Conservation (phyloP, 2,888 invertebrate species). For the Drosophila glabriapex region DNA sequence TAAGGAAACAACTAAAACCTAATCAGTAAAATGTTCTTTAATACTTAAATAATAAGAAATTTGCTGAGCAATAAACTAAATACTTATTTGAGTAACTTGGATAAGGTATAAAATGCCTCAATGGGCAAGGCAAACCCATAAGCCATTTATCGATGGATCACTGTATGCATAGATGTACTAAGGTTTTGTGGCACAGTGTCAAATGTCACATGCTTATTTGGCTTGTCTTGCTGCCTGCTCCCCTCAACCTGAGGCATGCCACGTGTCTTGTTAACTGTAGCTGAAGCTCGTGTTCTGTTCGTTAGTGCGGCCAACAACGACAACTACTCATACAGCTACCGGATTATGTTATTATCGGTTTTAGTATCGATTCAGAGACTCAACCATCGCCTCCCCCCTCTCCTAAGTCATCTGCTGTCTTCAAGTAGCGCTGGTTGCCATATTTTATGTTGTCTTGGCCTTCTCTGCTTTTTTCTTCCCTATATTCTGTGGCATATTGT, state of each 20-base stretch:
- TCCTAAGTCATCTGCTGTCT: not conserved
- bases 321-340: slow-evolving; percentile 14
- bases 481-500: slow-evolving; percentile 44
- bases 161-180: not conserved
- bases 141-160: not conserved
- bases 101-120: not conserved
- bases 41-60: not conserved
- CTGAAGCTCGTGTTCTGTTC: slow-evolving; percentile 64
- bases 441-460: slow-evolving; percentile 15
- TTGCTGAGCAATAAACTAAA: not conserved
- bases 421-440: slow-evolving; percentile 11
- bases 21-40: not conserved
- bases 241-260: slow-evolving; percentile 50
- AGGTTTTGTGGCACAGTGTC: slow-evolving; percentile 12
- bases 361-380: slow-evolving; percentile 68
- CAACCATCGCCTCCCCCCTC: not conserved
- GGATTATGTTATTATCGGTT: slow-evolving; percentile 80
- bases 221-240: too few relatives aligned
- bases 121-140: not conserved
- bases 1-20: not conserved
- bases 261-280: slow-evolving; percentile 65
- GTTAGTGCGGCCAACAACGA: slow-evolving; percentile 37
- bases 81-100: not conserved
- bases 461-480: not conserved
- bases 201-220: not conserved